Evolutionary conservation across 2,797 vertebrate species (phyloP).

Genomic region (Xenentodon cancila): DNA sequence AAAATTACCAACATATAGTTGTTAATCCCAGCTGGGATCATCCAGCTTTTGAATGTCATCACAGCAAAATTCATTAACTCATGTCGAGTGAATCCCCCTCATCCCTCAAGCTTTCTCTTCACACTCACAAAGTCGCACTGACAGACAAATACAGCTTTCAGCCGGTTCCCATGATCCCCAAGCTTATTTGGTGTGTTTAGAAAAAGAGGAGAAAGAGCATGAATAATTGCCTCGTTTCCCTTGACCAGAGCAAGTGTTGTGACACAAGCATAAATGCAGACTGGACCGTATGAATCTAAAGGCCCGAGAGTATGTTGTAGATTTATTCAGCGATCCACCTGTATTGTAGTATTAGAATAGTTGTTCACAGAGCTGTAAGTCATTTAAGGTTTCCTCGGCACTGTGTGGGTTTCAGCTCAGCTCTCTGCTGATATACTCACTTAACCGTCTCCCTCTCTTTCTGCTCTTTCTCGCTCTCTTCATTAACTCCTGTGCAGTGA

Average conservation of each 20-base stretch:
- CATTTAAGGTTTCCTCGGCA: slow-evolving; percentile 67
- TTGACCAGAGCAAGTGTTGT: slow-evolving; percentile 55
- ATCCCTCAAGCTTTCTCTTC: slow-evolving; percentile 64
- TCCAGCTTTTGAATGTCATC: slow-evolving; percentile 76
- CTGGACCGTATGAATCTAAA: slow-evolving; percentile 20
- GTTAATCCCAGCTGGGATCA: slow-evolving; percentile 74
- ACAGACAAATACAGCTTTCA: slow-evolving; percentile 58
- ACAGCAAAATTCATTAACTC: slow-evolving; percentile 79
- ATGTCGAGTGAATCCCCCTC: slow-evolving; percentile 72
- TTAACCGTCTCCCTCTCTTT: slow-evolving; percentile 72
- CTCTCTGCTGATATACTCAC: slow-evolving; percentile 75
- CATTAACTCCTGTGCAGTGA: slow-evolving; percentile 79
- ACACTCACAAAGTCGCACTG: slow-evolving; percentile 13
- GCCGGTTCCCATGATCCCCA: slow-evolving; percentile 73
- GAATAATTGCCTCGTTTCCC: slow-evolving; percentile 58
- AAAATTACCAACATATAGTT: slow-evolving; percentile 70
- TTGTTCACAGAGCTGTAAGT: slow-evolving; percentile 71
- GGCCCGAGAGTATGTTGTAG: slow-evolving; percentile 50
- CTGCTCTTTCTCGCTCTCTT: slow-evolving; percentile 71
- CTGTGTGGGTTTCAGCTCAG: slow-evolving; percentile 67
- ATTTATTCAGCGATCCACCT: slow-evolving; percentile 70
- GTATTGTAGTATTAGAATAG: slow-evolving; percentile 49
- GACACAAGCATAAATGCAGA: slow-evolving; percentile 54
- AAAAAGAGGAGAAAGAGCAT: slow-evolving; percentile 51
- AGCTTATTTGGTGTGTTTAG: slow-evolving; percentile 80